A percentile compares a stretch with the other conserved stretches of the same genome.
Conservation (phyloP, 2,113 vertebrate species). For the Dipodomys stephensi region DNA sequence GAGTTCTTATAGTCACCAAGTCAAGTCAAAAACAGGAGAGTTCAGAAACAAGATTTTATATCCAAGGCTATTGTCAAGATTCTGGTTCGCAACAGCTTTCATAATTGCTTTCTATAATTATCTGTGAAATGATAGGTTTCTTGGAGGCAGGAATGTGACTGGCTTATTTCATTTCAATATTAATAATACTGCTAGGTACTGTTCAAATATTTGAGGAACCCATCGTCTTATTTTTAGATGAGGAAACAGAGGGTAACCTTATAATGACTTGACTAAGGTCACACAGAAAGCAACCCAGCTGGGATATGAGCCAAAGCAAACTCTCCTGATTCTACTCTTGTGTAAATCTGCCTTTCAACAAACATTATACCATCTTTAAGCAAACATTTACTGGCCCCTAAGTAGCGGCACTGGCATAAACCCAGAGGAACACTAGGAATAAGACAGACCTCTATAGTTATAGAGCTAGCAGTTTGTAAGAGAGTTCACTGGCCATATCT, state of each 20-base stretch:
- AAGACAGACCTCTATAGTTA: background rate
- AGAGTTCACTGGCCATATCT: background rate
- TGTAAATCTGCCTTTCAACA: background rate
- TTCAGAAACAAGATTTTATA: constrained; percentile 7
- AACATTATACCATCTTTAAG: background rate
- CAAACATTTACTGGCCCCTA: background rate
- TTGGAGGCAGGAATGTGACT: background rate
- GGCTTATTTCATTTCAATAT: constrained; percentile 4
- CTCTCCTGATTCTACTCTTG: background rate
- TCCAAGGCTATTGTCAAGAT: background rate
- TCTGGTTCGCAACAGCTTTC: background rate
- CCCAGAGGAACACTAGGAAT: background rate
- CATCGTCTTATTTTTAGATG: background rate
- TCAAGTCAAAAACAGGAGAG: constrained; percentile 4
- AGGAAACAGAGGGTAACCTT: background rate
- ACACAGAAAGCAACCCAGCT: background rate
- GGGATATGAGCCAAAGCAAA: constrained; percentile 44
- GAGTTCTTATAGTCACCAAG: background rate
- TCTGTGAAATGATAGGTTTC: constrained; percentile 6
- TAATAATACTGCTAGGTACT: background rate
- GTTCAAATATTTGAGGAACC: constrained; percentile 23
- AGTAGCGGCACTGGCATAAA: background rate
- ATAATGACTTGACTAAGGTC: background rate
- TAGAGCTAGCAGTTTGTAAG: background rate
- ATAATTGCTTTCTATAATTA: background rate